phyloP scores from a whole-genome alignment of 2,888 invertebrate genomes.

The Zygothrica quintamaculata region DNA sequence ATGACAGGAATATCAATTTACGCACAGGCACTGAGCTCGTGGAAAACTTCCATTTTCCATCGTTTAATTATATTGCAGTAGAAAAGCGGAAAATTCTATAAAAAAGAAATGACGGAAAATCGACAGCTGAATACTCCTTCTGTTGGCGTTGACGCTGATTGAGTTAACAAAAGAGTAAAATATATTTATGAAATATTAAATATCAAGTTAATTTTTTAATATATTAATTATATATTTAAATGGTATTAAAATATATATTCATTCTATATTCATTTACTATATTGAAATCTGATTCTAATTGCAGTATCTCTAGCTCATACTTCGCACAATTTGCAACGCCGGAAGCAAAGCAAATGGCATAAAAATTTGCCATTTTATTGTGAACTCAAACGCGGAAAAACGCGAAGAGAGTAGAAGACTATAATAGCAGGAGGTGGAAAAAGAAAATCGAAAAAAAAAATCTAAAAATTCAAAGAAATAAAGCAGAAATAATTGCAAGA shows the following conservation, averaged over 20 bases:
- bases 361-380: slow-evolving; percentile 72
- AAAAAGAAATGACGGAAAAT: slow-evolving; percentile 25
- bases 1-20: slow-evolving; percentile 80
- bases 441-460: slow-evolving; percentile 62
- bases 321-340: slow-evolving; percentile 20
- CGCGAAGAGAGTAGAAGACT: no score
- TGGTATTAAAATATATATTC: no score
- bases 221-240: no score
- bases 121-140: no score
- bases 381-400: slow-evolving; percentile 44
- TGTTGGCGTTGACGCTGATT: no score
- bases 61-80: slow-evolving; percentile 62
- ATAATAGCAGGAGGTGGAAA: no score
- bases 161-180: no score
- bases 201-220: no score
- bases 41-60: slow-evolving; percentile 25
- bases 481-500: slow-evolving; percentile 40
- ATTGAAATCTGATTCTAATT: slow-evolving; percentile 7
- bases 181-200: no score
- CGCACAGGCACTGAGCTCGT: slow-evolving; percentile 40
- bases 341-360: slow-evolving; percentile 72
- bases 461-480: slow-evolving; percentile 46
- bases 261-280: not conserved
- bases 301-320: not conserved
- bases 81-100: slow-evolving; percentile 10